A percentile compares a stretch with the other conserved stretches of the same genome.
phyloP scores from a whole-genome alignment of 2,113 vertebrate genomes.

The Rhynchomys soricoides region DNA sequence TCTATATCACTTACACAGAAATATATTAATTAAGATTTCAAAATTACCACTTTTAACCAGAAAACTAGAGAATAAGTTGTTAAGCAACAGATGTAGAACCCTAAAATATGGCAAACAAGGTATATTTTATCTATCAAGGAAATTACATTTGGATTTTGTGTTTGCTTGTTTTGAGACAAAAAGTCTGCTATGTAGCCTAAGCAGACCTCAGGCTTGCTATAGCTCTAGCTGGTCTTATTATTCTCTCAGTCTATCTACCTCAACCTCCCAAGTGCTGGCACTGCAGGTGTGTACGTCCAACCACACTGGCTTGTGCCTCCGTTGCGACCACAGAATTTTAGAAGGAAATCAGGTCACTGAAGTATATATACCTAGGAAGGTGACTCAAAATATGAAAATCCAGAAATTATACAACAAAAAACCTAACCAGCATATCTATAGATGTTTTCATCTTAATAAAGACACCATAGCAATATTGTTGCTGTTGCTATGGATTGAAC shows the following conservation, averaged over 20 bases:
- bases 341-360: constrained; percentile 20
- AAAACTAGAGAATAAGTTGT: neutral
- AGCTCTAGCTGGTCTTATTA: neutral
- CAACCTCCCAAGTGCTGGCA: neutral
- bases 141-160: neutral
- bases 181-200: neutral
- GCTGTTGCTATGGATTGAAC: neutral
- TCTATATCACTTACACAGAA: neutral
- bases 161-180: neutral
- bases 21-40: constrained; percentile 29
- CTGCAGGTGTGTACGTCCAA: neutral
- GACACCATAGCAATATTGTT: neutral
- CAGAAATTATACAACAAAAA: neutral
- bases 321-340: constrained; percentile 34
- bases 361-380: neutral
- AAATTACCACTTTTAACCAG: constrained; percentile 25
- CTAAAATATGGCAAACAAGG: constrained; percentile 47
- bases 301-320: neutral
- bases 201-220: neutral
- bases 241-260: neutral
- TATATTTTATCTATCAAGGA: constrained; percentile 55
- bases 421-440: neutral
- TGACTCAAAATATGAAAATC: constrained; percentile 21
- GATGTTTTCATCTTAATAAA: constrained; percentile 24
- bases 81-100: neutral